phyloP scores from a whole-genome alignment of 2,113 vertebrate species.

The Pelecanoides urinatrix region DNA sequence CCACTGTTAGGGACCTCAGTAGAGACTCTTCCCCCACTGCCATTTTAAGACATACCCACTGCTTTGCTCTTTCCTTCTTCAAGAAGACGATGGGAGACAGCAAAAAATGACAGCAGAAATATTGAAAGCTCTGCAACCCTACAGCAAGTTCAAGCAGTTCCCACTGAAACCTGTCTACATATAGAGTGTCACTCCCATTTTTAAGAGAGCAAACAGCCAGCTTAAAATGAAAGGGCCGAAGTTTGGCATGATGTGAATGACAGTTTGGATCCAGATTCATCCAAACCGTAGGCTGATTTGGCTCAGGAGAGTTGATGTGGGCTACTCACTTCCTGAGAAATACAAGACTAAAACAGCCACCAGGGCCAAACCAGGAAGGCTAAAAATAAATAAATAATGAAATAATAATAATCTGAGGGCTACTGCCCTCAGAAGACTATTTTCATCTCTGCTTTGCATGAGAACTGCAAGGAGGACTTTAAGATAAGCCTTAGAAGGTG shows the following conservation, averaged over 20 bases:
- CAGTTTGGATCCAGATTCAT: neutral
- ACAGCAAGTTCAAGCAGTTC: neutral
- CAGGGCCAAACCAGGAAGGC: neutral
- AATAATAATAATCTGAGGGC: neutral
- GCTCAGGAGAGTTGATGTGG: neutral
- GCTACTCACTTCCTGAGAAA: neutral
- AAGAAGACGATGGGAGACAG: neutral
- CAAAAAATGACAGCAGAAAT: neutral
- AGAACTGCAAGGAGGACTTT: neutral
- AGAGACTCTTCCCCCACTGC: neutral
- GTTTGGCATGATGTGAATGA: neutral
- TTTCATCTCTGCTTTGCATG: neutral
- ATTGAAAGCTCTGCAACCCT: neutral
- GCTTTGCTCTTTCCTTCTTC: neutral
- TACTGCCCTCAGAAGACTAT: neutral
- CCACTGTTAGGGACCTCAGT: neutral
- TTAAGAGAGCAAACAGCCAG: neutral
- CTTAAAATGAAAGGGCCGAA: neutral
- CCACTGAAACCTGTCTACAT: neutral
- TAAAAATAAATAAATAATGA: neutral
- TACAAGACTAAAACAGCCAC: neutral
- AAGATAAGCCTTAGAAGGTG: neutral
- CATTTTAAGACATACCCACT: neutral
- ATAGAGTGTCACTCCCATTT: neutral
- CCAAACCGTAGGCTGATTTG: neutral